Percentiles rank a stretch among this genome's conserved stretches.
Evolutionary conservation across 35 echinoderm and acorn worm genomes (phyloP).

Genomic region (Apostichopus japonicus): DNA sequence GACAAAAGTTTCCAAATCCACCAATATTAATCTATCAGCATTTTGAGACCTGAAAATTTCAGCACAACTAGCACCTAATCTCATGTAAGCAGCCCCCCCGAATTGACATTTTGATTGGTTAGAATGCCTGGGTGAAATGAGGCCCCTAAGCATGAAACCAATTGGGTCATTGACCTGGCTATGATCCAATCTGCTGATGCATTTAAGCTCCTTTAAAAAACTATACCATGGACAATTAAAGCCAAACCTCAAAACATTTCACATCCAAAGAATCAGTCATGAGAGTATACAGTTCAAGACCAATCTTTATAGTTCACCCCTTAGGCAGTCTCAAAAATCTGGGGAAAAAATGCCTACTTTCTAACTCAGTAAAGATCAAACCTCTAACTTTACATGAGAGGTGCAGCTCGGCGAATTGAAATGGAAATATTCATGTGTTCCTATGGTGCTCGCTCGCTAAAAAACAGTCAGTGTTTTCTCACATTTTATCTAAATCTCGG

Average conservation of each 20-base stretch:
- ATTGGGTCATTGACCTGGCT: not conserved
- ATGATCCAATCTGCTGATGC: not conserved
- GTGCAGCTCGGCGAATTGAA: not conserved
- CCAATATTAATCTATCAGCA: too few species aligned
- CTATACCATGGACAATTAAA: not conserved
- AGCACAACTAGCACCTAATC: too few species aligned
- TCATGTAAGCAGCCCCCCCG: too few species aligned
- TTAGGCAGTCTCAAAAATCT: not conserved
- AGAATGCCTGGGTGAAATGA: too few species aligned
- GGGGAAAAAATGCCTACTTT: not conserved
- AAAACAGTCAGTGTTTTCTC: not conserved
- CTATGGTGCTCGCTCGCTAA: not conserved
- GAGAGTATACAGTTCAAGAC: not conserved
- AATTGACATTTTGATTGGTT: too few species aligned
- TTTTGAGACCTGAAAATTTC: too few species aligned
- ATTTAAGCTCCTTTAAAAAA: too few species aligned
- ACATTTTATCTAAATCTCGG: not conserved
- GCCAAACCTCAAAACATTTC: too few species aligned
- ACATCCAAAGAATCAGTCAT: not conserved
- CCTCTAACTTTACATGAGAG: not conserved
- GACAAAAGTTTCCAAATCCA: too few species aligned
- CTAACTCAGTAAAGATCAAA: not conserved
- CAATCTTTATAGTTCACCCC: not conserved
- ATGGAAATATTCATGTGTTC: not conserved
- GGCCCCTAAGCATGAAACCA: too few species aligned